A percentile compares a stretch with the other conserved stretches of the same genome.
These are phyloP conservation scores for Genyomyrus donnyi DNA, from an alignment of 2,113 vertebrate species.

Conservation along the genomic window DNA sequence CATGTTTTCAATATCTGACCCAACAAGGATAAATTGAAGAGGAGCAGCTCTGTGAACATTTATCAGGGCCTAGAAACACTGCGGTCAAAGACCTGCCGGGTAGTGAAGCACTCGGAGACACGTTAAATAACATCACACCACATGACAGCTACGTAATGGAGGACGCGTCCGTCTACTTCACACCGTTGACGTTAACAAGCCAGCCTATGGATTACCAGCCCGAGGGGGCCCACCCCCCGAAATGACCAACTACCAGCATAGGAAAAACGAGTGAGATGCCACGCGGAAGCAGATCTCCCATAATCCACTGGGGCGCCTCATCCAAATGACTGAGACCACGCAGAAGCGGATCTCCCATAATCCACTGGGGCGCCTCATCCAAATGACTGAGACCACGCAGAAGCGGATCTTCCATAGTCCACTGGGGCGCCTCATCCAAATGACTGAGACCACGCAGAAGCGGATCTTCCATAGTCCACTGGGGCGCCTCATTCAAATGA, in stretches of 20 bases:
- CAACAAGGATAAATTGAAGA: neutral
- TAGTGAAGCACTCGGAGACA: neutral
- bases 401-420: neutral
- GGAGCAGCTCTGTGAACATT: neutral
- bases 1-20: neutral
- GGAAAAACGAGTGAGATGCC: neutral
- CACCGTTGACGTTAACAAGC: neutral
- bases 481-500: neutral
- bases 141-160: too few species aligned
- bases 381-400: too few species aligned
- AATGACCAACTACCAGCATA: neutral
- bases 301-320: neutral
- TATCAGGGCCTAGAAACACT: neutral
- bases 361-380: neutral
- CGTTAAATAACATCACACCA: neutral
- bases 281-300: neutral
- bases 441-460: neutral
- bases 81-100: neutral
- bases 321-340: neutral
- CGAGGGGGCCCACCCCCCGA: neutral
- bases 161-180: neutral
- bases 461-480: neutral
- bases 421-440: neutral
- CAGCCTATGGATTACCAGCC: neutral
- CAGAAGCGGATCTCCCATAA: neutral